phyloP scores from a whole-genome alignment of 2,797 vertebrate genomes.

The Etheostoma nigrum region DNA sequence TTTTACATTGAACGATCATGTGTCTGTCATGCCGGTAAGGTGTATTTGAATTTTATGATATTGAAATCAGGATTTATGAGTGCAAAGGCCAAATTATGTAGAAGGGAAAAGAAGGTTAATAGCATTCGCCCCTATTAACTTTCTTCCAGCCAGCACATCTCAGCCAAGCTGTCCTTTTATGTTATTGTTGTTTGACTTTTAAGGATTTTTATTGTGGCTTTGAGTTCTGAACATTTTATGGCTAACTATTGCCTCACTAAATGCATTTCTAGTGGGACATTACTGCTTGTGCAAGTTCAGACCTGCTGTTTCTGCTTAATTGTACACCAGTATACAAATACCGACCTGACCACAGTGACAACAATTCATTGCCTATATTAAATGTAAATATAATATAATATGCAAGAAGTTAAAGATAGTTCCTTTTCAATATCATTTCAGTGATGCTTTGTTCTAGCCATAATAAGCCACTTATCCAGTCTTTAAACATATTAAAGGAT shows the following conservation, averaged over 20 bases:
- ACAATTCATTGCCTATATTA: slow-evolving; percentile 11
- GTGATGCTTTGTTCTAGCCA: not conserved
- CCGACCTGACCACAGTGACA: not conserved
- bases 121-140: not conserved
- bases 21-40: not conserved
- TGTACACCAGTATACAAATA: not conserved
- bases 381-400: slow-evolving; percentile 20
- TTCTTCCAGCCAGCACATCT: not conserved
- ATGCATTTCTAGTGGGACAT: not conserved
- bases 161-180: not conserved
- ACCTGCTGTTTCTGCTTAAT: not conserved
- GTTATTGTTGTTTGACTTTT: not conserved
- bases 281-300: not conserved
- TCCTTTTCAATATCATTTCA: slow-evolving; percentile 15
- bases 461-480: slow-evolving; percentile 8
- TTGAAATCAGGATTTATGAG: not conserved
- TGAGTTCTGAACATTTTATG: not conserved
- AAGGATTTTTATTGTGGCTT: not conserved
- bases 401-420: slow-evolving; percentile 14
- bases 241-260: not conserved
- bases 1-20: not conserved
- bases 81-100: not conserved
- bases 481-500: not conserved
- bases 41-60: not conserved
- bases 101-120: not conserved